Base-by-base conservation (phyloP, 2,113 vertebrate species). In the Charadrius vociferus region DNA sequence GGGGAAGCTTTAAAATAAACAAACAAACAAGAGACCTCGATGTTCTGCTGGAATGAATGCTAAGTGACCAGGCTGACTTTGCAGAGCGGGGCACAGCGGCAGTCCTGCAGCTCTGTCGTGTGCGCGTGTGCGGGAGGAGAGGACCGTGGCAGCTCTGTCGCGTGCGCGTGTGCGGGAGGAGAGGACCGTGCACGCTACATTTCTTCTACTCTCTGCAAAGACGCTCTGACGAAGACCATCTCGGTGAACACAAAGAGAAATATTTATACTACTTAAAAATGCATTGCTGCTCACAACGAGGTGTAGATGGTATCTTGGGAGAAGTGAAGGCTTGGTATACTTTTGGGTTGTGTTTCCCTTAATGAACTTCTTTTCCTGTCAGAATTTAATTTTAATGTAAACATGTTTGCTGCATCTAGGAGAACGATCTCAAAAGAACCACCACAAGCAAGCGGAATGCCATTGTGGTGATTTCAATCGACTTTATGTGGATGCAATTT, bases 121-220 rank as follows among this genome's bases (percentile, higher is more conserved):
- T 3, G 19, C 16, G 47, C 20, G 10, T 11, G 65, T 9, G 50
- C 82, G 19, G 30, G 14, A 30, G 74, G 86, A 41, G 14, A 20
- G 66, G 72, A 0, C 26, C 30, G 36, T 9, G 24, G 39, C 53
- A 41, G 89, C 13, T 3, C 14, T 19, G 6, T 17, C n/a, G 22
- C 12, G 72, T 3, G 19, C 16, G 47, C 20, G 10, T 11, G 65
- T 9, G 50, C 82, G 19, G 30, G 14, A 30, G 74, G 86, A 41
- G 14, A 20, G 66, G 72, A 0, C 26, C 30, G 36, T 9, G 24
- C 34, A 5, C 8, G 17, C 43, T 29, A 4, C 16, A 1, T 10
- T 12, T 21, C 47, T 73, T 12, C 50, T 27, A 8, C 39, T 70
- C 34, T 37, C 45, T 62, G n/a, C 67, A 77, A 14, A 43, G 68